A percentile compares a stretch with the other conserved stretches of the same genome.
phyloP scores from a whole-genome alignment of 2,888 invertebrate genomes.

The Idaea aversata region DNA sequence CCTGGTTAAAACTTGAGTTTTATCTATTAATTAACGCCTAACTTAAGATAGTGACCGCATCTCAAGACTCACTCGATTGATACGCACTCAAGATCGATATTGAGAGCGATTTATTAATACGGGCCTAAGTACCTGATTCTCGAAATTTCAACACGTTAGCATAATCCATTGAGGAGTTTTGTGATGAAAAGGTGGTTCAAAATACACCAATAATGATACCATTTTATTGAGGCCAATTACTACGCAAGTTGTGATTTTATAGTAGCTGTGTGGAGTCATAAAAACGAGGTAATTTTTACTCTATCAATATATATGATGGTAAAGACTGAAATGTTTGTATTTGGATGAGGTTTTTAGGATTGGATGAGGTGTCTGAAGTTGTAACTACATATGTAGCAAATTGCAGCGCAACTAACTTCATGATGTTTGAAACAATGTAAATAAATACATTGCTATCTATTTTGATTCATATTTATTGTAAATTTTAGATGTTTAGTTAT shows the following conservation, averaged over 20 bases:
- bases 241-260: background rate
- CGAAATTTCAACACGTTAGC: too few species aligned
- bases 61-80: too few species aligned
- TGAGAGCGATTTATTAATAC: too few species aligned
- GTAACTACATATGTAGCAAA: background rate
- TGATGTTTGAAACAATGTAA: background rate
- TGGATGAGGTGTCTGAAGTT: background rate
- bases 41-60: too few species aligned
- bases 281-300: background rate
- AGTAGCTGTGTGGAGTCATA: background rate
- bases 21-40: too few species aligned
- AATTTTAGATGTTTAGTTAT: background rate
- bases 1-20: too few species aligned
- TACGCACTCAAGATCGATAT: too few species aligned
- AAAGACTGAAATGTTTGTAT: background rate
- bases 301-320: background rate
- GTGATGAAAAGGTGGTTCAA: too few species aligned
- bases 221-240: too few species aligned
- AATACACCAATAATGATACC: too few species aligned
- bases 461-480: background rate
- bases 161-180: too few species aligned
- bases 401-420: background rate
- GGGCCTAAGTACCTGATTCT: too few species aligned
- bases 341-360: background rate
- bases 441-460: background rate